Conservation (phyloP, 1,140 invertebrate species). For the Lerema accius region DNA sequence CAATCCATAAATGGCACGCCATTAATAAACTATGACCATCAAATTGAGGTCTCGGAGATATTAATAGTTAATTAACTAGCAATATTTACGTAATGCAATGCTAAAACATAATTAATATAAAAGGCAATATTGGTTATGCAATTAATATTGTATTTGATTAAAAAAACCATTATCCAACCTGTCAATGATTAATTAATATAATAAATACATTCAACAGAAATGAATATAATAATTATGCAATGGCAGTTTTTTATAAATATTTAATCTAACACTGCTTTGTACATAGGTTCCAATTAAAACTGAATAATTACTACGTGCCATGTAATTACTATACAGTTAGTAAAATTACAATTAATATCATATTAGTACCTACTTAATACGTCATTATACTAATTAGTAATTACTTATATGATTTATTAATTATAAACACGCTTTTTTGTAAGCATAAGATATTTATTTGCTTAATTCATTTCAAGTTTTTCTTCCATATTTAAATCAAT, state of each 20-base stretch:
- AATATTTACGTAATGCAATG: background rate
- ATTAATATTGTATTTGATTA: constrained; percentile 1
- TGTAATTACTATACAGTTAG: background rate
- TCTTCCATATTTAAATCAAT: too few relatives aligned
- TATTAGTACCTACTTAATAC: too few relatives aligned
- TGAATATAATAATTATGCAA: background rate
- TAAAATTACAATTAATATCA: too few relatives aligned
- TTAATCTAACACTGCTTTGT: too few relatives aligned
- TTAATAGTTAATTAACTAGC: background rate
- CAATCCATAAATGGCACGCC: background rate
- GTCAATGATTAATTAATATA: constrained; percentile 13
- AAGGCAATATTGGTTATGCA: background rate
- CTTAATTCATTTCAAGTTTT: too few relatives aligned
- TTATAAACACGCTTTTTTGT: too few relatives aligned
- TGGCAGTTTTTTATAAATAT: background rate
- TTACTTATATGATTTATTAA: too few relatives aligned
- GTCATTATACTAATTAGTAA: too few relatives aligned
- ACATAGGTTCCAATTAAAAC: too few relatives aligned
- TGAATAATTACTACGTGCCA: too few relatives aligned
- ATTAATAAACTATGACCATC: background rate
- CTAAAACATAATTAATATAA: background rate
- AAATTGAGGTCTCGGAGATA: background rate
- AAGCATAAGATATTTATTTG: too few relatives aligned
- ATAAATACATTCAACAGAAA: background rate
- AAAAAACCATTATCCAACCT: background rate